Evolutionary conservation across 2,888 invertebrate genomes (phyloP).

Genomic region (Frankliniella intonsa): DNA sequence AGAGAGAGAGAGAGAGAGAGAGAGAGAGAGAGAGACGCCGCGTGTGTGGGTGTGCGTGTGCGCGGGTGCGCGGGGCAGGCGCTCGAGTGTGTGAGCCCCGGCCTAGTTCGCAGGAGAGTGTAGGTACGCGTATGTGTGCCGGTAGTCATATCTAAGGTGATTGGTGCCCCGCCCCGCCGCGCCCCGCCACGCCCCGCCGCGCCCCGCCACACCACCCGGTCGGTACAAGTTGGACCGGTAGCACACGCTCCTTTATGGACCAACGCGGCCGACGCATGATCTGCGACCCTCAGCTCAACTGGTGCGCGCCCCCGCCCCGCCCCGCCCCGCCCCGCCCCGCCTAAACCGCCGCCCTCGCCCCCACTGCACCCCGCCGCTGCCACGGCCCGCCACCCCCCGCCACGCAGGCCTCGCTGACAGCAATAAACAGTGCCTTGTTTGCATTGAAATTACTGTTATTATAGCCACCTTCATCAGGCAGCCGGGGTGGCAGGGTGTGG

Average conservation of each 20-base stretch:
- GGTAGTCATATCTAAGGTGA: background rate
- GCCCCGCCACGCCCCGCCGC: background rate
- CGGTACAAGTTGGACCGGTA: background rate
- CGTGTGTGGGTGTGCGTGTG: background rate
- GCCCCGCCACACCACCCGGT: background rate
- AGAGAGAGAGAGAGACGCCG: background rate
- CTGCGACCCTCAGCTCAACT: background rate
- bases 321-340: background rate
- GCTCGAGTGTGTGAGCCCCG: background rate
- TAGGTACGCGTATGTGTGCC: background rate
- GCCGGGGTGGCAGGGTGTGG: background rate
- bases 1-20: background rate
- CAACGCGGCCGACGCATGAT: background rate
- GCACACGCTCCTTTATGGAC: background rate
- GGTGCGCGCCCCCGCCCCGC: background rate
- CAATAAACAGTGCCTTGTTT: slow-evolving; percentile 19
- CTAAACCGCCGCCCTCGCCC: background rate
- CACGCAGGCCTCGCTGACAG: background rate
- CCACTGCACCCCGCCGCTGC: background rate
- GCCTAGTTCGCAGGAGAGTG: background rate
- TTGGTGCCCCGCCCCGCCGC: background rate
- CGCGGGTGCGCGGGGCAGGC: background rate
- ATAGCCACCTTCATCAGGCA: slow-evolving; percentile 11
- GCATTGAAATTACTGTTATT: slow-evolving; percentile 25
- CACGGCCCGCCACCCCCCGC: background rate